Evolutionary conservation across 2,797 vertebrate species (phyloP), one percentile per base, ranked within the genome.

Genomic region (Lindbergichthys nudifrons): DNA sequence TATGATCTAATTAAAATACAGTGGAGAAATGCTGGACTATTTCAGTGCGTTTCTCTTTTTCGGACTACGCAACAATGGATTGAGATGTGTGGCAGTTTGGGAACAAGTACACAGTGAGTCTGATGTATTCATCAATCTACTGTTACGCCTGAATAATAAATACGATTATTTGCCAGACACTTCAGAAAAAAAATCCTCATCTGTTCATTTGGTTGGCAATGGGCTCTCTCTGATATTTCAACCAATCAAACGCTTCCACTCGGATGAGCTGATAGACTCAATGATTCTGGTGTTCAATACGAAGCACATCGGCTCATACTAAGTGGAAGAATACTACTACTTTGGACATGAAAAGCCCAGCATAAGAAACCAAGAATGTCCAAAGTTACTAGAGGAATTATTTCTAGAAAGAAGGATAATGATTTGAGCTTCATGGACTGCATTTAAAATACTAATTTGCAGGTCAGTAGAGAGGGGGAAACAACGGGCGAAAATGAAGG

Each of bases 1-100:
- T 81, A 59, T 66, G 62, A 82, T 77, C 58, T 70, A 62, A 86
- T 80, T 69, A 72, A 80, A 75, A 73, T 46, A 45, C 48, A 65
- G n/a, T 0, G 4, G 26, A 46, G 46, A 18, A 21, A 7, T 0
- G 13, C n/a, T 57, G 52, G 48, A 61, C 47, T 41, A 1, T 64
- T 41, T 36, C 32, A 51, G 39, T 11, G 32, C 47, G n/a, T 32
- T 15, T 63, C 14, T 47, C 3, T 51, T 64, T 66, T 9, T 7
- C 8, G 56, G 43, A 14, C 26, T 26, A 3, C 13, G 63, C 15
- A 47, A 16, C 18, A 9, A 11, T n/a, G 0, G 26, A 65, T 41
- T 56, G 21, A 57, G n/a, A 41, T 42, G 14, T 48, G 32, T 56
- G 23, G 63, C 54, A 32, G 67, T 64, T 32, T 57, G 43, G 53